These are phyloP conservation scores for Pedetes capensis DNA, from an alignment of 2,113 vertebrate species.

Conservation along the genomic window DNA sequence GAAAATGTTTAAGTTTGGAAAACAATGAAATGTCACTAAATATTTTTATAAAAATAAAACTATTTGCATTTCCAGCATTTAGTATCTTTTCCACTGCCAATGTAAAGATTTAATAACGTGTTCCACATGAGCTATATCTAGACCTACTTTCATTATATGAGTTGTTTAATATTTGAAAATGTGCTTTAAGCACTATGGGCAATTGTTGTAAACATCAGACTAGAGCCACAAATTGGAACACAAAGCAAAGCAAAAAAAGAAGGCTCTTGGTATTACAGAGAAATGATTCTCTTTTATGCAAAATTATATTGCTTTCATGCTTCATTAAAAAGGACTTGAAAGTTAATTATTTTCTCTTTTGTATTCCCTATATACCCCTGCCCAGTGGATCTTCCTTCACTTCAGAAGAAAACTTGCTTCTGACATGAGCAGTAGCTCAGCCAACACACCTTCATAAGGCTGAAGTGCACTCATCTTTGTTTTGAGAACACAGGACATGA, in stretches of 20 bases:
- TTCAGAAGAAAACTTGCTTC: not conserved
- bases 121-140: not conserved
- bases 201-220: not conserved
- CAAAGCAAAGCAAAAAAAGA: not conserved
- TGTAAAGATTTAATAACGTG: not conserved
- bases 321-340: not conserved
- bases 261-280: not conserved
- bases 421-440: not conserved
- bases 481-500: not conserved
- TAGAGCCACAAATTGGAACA: not conserved
- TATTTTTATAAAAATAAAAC: constrained; percentile 24
- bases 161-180: not conserved
- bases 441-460: not conserved
- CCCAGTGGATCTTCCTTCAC: not conserved
- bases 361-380: not conserved
- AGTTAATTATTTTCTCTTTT: not conserved
- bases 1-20: not conserved
- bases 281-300: not conserved
- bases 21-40: not conserved
- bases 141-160: not conserved
- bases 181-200: not conserved
- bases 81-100: not conserved
- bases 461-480: not conserved
- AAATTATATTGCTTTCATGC: not conserved
- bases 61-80: not conserved